Evolutionary conservation across 2,113 vertebrate genomes (phyloP), one percentile per base, ranked within the genome.

Genomic region (Erythrocercus mccallii): DNA sequence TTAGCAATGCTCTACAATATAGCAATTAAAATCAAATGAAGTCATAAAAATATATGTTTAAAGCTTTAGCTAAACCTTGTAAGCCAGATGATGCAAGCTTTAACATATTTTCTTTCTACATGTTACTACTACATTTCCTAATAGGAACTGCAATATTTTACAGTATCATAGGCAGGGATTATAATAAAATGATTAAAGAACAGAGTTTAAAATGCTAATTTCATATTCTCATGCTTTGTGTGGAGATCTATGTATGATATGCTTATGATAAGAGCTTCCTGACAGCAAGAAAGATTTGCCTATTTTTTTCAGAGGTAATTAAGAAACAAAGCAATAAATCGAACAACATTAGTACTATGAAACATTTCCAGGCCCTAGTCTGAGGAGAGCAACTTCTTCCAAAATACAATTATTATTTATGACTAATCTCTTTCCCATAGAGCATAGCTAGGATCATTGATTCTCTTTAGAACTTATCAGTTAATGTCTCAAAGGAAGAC

Each of bases 251-350:
- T 24, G 68, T 56, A 79, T 73, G 71, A 88, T 81, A 79, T 15
- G n/a, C 12, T 77, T 90, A 57, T 30, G 61, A 76, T 66, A 70
- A 86, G 25, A 83, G 23, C 53, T 84, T 94, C 51, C 44, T 92
- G 54, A 83, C 50, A 86, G 73, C 11, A 91, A 82, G 47, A 92
- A 85, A 65, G 33, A 90, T 73, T 77, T 94, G 47, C 30, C n/a
- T 58, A 5, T 70, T 94, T 94, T 57, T 92, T 92, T 48, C 25
- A 56, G 45, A 81, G 40, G 45, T 92, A 93, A 89, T 95, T 95
- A 92, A 87, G 66, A 91, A 91, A 78, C 25, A 93, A 85, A 93
- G 64, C 35, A 88, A 80, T 54, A 90, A 77, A 61, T 82, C 0
- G 0, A 95, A 73, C 27, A 93, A 48, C 33, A 71, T 90, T 72